phyloP scores from a whole-genome alignment of 2,797 vertebrate genomes.

The Lithobates sylvaticus region DNA sequence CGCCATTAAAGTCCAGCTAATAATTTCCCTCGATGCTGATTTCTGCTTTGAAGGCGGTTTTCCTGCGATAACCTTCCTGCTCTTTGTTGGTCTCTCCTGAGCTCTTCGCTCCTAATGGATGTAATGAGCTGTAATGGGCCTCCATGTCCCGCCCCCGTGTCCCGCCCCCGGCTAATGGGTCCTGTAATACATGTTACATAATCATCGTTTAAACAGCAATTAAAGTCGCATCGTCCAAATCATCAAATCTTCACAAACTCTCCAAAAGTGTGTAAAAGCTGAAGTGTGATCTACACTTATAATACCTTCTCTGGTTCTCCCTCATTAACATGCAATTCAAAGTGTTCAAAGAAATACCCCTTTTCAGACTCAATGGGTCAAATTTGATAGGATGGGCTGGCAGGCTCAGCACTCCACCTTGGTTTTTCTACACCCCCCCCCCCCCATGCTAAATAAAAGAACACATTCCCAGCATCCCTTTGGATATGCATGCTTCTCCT shows the following conservation, averaged over 20 bases:
- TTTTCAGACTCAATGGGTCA: no score
- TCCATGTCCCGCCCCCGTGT: neutral
- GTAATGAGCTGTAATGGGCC: neutral
- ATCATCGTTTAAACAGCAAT: neutral
- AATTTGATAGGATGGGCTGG: no score
- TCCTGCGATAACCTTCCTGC: neutral
- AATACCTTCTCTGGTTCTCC: no score
- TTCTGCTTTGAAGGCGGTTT: neutral
- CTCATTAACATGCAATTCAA: no score
- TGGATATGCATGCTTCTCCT: no score
- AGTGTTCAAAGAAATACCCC: no score
- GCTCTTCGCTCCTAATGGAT: conserved; percentile 13
- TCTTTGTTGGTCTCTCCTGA: neutral
- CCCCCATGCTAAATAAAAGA: no score
- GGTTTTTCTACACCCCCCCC: no score
- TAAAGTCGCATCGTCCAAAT: neutral
- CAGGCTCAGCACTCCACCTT: no score
- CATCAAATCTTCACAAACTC: neutral
- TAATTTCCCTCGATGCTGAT: neutral
- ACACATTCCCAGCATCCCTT: no score
- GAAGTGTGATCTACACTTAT: no score
- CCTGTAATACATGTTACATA: neutral
- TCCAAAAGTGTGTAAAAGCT: neutral
- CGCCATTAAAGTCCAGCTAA: neutral
- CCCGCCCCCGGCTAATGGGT: neutral